Conservation (phyloP, 2,113 vertebrate species). For the Coptodon rendalli region DNA sequence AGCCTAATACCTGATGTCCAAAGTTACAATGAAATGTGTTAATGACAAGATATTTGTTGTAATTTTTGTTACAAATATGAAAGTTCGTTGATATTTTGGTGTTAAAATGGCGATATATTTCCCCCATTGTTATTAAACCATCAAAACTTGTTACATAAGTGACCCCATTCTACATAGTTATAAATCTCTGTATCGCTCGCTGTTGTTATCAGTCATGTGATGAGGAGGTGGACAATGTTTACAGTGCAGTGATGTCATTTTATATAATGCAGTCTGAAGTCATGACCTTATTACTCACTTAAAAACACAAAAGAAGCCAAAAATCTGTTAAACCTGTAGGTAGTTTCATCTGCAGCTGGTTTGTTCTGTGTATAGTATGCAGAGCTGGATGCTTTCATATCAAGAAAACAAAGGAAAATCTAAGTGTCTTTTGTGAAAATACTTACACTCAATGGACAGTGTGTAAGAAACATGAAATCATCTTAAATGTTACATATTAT, state of each 20-base stretch:
- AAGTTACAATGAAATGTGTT: neutral
- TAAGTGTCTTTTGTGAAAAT: neutral
- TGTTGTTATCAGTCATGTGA: constrained; percentile 3
- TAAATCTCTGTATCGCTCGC: neutral
- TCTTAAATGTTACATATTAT: neutral
- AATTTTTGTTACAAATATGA: neutral
- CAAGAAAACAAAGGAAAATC: neutral
- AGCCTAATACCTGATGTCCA: neutral
- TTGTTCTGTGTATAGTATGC: neutral
- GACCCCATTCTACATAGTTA: neutral
- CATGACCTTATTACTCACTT: neutral
- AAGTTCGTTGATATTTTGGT: neutral
- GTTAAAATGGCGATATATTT: neutral
- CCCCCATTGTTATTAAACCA: neutral
- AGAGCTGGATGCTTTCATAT: neutral
- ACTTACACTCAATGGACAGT: neutral
- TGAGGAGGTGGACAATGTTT: neutral
- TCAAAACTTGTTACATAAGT: neutral
- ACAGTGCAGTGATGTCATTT: neutral
- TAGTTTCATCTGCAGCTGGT: neutral
- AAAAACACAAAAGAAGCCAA: neutral
- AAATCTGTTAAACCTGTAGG: neutral
- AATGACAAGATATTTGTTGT: neutral
- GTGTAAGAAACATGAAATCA: neutral
- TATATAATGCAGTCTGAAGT: neutral